phyloP scores from a whole-genome alignment of 1,140 invertebrate genomes.

The Drosophila rufa region DNA sequence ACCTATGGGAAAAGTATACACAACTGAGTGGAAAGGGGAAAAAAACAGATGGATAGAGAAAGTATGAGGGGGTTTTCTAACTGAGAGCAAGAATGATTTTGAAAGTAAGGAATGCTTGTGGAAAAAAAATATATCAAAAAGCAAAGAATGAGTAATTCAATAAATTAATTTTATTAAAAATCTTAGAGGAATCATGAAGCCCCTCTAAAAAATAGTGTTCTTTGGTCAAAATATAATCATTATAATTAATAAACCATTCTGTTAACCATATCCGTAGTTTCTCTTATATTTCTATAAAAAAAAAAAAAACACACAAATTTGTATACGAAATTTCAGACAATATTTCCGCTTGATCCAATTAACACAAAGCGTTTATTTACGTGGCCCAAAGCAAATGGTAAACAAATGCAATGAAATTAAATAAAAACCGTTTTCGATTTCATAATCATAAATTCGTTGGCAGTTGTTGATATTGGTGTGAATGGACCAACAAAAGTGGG shows the following conservation, averaged over 20 bases:
- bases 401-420: constrained; percentile 65
- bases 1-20: neutral
- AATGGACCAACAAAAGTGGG: constrained; percentile 64
- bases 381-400: constrained; percentile 20
- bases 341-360: constrained; percentile 52
- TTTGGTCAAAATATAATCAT: neutral
- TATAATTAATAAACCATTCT: neutral
- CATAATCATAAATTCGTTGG: constrained; percentile 59
- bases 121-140: neutral
- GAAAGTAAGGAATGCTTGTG: constrained; percentile 27
- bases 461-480: constrained; percentile 26
- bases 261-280: neutral
- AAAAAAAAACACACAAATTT: neutral
- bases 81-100: constrained; percentile 31
- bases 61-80: constrained; percentile 14
- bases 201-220: too few relatives aligned
- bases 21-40: neutral
- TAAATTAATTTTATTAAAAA: neutral
- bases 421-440: constrained; percentile 64
- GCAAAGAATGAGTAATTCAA: neutral
- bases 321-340: constrained; percentile 12
- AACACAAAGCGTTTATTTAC: constrained; percentile 8
- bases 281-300: neutral
- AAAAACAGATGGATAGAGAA: constrained; percentile 29
- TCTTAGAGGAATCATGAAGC: too few relatives aligned